Evolutionary conservation across 2,113 vertebrate genomes (phyloP).

Genomic region (Typhlomys cinereus): DNA sequence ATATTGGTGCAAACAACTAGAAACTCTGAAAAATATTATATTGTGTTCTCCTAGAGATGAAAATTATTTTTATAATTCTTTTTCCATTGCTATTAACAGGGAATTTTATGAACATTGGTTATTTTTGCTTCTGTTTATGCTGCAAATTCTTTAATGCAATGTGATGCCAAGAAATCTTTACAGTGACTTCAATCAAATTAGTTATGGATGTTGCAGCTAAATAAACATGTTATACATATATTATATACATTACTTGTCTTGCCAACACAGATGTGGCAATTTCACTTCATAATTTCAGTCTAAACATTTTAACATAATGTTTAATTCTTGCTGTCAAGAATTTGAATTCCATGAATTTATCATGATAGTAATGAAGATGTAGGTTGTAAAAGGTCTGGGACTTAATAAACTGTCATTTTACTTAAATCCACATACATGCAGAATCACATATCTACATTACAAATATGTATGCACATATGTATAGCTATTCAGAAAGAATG

Average conservation of each 20-base stretch:
- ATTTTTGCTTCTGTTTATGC: neutral
- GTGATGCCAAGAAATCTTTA: neutral
- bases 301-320: neutral
- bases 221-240: neutral
- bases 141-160: neutral
- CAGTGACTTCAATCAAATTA: neutral
- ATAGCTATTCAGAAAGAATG: neutral
- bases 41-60: neutral
- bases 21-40: slow-evolving; percentile 35
- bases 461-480: too few relatives aligned
- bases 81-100: neutral
- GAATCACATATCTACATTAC: too few relatives aligned
- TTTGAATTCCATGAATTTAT: neutral
- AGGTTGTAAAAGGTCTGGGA: neutral
- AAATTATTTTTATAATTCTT: neutral
- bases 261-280: neutral
- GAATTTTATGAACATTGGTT: neutral
- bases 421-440: too few relatives aligned
- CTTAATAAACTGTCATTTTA: too few relatives aligned
- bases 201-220: too few relatives aligned
- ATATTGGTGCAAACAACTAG: slow-evolving; percentile 2
- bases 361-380: neutral
- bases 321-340: neutral
- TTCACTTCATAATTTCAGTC: neutral
- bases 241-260: neutral